phyloP scores from a whole-genome alignment of 2,888 invertebrate genomes.

The Phalera bucephala region DNA sequence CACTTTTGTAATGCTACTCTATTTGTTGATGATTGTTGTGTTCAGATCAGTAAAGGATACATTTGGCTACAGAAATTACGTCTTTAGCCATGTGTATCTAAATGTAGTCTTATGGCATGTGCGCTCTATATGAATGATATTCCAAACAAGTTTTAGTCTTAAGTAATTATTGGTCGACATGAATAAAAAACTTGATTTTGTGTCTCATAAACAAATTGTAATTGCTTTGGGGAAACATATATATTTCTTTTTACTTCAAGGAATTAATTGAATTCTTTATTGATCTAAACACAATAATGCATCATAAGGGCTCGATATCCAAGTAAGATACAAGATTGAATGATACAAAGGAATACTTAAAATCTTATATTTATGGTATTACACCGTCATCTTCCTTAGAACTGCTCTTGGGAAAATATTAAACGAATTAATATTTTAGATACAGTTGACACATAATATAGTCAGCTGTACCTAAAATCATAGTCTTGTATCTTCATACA shows the following conservation, averaged over 20 bases:
- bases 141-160: neutral
- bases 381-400: too few species aligned
- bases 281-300: slow-evolving; percentile 17
- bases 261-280: neutral
- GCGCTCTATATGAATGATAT: too few species aligned
- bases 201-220: too few species aligned
- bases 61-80: neutral
- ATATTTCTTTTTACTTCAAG: too few species aligned
- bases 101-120: too few species aligned
- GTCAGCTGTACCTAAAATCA: neutral
- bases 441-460: too few species aligned
- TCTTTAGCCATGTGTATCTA: neutral
- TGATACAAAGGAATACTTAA: neutral
- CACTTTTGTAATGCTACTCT: slow-evolving; percentile 35
- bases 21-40: slow-evolving; percentile 21
- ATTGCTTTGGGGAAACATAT: too few species aligned
- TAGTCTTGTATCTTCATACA: slow-evolving; percentile 16
- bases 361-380: too few species aligned
- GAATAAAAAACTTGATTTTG: too few species aligned
- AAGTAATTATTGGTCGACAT: neutral
- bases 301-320: slow-evolving; percentile 3
- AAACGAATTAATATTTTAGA: too few species aligned
- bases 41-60: slow-evolving; percentile 3
- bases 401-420: too few species aligned
- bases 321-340: slow-evolving; percentile 7